Conservation (phyloP, 2,888 invertebrate genomes). For the Sphecodes monilicornis region DNA sequence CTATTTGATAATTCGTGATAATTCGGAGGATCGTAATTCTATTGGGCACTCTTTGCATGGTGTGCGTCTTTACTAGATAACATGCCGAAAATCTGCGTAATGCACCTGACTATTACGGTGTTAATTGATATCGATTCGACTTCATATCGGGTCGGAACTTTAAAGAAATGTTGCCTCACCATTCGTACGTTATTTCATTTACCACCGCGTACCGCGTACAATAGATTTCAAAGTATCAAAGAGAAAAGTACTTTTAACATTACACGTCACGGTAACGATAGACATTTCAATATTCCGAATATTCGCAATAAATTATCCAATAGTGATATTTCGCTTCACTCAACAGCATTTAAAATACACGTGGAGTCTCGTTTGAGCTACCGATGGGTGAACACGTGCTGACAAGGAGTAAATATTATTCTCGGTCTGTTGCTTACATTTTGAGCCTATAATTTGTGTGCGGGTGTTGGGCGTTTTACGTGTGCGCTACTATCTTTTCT, state of each 20-base stretch:
- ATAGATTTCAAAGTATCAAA: constrained; percentile 17
- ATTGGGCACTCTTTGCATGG: constrained; percentile 10
- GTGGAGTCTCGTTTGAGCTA: too few relatives aligned
- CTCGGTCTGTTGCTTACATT: too few relatives aligned
- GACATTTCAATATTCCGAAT: background rate
- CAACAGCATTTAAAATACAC: background rate
- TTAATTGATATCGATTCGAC: constrained; percentile 43
- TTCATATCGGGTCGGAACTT: constrained; percentile 47
- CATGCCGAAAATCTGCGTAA: background rate
- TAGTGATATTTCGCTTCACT: background rate
- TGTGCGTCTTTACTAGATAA: background rate
- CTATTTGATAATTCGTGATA: constrained; percentile 3
- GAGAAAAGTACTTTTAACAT: background rate
- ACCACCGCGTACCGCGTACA: background rate
- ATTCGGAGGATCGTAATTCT: constrained; percentile 5
- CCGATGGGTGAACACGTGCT: too few relatives aligned
- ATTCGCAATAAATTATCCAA: constrained; percentile 1
- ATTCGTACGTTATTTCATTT: background rate
- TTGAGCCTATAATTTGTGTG: too few relatives aligned
- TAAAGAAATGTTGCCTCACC: constrained; percentile 18
- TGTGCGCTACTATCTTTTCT: too few relatives aligned
- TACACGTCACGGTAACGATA: background rate
- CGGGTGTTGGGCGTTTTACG: too few relatives aligned
- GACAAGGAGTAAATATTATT: too few relatives aligned
- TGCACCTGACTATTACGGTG: constrained; percentile 31